phyloP scores from a whole-genome alignment of 1,140 invertebrate genomes.

The Leptestheria dahalacensis region DNA sequence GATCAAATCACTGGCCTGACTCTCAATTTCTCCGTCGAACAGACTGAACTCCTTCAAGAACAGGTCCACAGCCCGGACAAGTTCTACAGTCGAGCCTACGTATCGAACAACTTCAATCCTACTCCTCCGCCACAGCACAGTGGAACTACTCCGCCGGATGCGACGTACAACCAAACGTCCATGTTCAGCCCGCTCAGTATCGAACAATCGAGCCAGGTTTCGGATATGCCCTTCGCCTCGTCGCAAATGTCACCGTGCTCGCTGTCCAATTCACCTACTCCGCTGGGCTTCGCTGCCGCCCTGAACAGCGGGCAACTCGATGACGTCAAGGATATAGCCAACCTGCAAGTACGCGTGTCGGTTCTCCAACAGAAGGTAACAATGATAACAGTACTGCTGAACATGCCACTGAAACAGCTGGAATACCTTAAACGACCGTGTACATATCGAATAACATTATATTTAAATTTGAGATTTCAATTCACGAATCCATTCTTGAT shows the following conservation, averaged over 20 bases:
- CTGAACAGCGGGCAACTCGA: constrained; percentile 18
- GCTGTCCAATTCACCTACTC: constrained; percentile 30
- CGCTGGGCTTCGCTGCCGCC: constrained; percentile 24
- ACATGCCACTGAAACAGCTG: no score
- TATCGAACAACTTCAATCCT: neutral
- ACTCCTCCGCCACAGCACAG: constrained; percentile 15
- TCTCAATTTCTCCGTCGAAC: constrained; percentile 44
- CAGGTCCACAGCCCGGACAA: constrained; percentile 3
- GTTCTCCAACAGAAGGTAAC: constrained; percentile 73
- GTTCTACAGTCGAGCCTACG: constrained; percentile 1
- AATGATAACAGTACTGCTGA: no score
- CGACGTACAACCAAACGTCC: constrained; percentile 13
- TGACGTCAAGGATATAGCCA: constrained; percentile 27
- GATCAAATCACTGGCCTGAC: constrained; percentile 33
- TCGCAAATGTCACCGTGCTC: constrained; percentile 23
- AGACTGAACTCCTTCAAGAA: constrained; percentile 45
- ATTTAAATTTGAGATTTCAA: neutral
- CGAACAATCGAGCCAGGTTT: constrained; percentile 23
- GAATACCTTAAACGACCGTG: no score
- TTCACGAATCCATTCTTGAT: no score
- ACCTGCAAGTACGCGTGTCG: constrained; percentile 50
- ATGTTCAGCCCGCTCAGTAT: constrained; percentile 18
- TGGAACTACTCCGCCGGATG: neutral
- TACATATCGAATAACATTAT: no score
- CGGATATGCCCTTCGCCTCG: constrained; percentile 26